A percentile compares a stretch with the other conserved stretches of the same genome.
phyloP scores from a whole-genome alignment of 2,113 vertebrate species.

The Columba janthina region DNA sequence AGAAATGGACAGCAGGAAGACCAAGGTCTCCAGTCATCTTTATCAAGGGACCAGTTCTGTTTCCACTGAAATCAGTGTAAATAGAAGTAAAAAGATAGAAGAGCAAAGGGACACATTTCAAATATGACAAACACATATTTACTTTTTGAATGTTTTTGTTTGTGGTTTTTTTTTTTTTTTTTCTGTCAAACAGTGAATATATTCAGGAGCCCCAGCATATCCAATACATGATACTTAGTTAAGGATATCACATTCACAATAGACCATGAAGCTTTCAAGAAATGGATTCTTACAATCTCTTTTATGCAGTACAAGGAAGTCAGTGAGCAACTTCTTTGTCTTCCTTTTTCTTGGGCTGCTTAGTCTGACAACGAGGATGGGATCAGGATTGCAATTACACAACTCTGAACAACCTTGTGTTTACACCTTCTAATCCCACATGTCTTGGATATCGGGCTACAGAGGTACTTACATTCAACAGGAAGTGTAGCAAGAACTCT shows the following conservation, averaged over 20 bases:
- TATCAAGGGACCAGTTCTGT: background rate
- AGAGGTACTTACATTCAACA: background rate
- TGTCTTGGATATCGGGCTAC: background rate
- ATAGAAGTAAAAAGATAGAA: background rate
- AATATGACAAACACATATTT: background rate
- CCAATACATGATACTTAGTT: background rate
- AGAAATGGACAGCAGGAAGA: background rate
- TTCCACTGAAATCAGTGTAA: background rate
- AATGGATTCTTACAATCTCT: background rate
- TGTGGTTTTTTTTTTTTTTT: background rate
- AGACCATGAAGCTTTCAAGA: background rate
- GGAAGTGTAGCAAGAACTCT: background rate
- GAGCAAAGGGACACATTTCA: accelerated
- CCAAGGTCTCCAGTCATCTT: background rate
- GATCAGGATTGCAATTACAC: background rate
- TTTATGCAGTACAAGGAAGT: background rate
- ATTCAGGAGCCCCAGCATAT: background rate
- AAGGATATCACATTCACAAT: accelerated
- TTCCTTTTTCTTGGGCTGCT: background rate
- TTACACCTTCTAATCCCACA: background rate
- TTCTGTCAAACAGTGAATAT: background rate
- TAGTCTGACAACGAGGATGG: background rate
- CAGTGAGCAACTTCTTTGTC: background rate
- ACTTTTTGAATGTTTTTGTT: background rate
- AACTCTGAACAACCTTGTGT: background rate